These are phyloP conservation scores for Zaprionus camerounensis DNA, from an alignment of 1,140 invertebrate species.

Conservation along the genomic window DNA sequence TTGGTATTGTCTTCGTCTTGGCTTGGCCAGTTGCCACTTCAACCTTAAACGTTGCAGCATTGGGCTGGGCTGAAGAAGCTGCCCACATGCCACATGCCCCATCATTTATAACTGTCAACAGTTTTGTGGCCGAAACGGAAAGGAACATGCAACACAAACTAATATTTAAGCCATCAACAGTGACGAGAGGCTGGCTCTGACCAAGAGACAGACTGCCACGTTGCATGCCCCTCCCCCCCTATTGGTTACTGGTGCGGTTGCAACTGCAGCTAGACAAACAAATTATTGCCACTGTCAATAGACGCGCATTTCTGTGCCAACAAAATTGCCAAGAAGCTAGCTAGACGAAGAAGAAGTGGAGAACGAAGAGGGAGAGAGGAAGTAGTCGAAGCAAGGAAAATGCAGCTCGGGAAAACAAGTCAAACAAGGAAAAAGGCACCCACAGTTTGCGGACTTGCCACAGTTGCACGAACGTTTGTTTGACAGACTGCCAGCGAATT, in stretches of 20 bases:
- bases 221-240: slow-evolving; percentile 7
- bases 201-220: slow-evolving; percentile 30
- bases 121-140: slow-evolving; percentile 67
- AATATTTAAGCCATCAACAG: slow-evolving; percentile 77
- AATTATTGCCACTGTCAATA: slow-evolving; percentile 81
- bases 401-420: slow-evolving; percentile 23
- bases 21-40: slow-evolving; percentile 23
- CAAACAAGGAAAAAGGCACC: slow-evolving; percentile 57
- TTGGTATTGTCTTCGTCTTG: slow-evolving; percentile 7
- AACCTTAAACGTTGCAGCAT: slow-evolving; percentile 22
- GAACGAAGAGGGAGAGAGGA: slow-evolving; percentile 3
- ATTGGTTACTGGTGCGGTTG: slow-evolving; percentile 27
- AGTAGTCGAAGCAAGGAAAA: slow-evolving; percentile 1
- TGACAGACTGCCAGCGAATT: slow-evolving; percentile 62
- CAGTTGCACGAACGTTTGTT: slow-evolving; percentile 16
- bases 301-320: slow-evolving; percentile 71
- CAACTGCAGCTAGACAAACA: slow-evolving; percentile 71
- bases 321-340: slow-evolving; percentile 47
- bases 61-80: slow-evolving; percentile 1
- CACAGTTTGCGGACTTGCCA: slow-evolving; percentile 59
- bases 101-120: slow-evolving; percentile 81
- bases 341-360: slow-evolving; percentile 1
- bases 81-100: slow-evolving; percentile 45
- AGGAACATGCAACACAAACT: slow-evolving; percentile 50
- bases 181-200: slow-evolving; percentile 37